Base-by-base conservation (phyloP, 2,797 vertebrate genomes). In the Gouania willdenowi region DNA sequence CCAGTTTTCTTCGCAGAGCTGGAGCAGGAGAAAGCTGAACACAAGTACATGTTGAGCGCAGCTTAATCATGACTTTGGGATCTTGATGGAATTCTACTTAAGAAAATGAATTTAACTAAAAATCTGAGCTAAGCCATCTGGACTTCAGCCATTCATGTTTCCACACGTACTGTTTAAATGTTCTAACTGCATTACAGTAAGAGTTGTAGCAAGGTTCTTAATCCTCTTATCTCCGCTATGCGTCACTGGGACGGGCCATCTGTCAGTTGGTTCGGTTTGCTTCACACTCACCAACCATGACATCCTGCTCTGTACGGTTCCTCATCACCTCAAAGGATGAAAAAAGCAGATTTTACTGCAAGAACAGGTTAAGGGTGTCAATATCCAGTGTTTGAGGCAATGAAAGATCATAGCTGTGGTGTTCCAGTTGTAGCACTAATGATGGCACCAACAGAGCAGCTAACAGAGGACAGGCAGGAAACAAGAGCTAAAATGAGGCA, bases 211-310 rank as follows among this genome's bases (percentile, higher is more conserved):
- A 69, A 80, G 60, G 71, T 44, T 57, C 55, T 56, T 70, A 83
- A 85, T 85, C 88, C 79, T 88, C 86, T 89, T 88, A 89, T 81
- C 68, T 74, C 39, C 45, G 63, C 70, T 49, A 58, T 42, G 63
- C 47, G 61, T 71, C 49, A 22, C 58, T 42, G 79, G 79, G 64
- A 78, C 71, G 53, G 72, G 70, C 84, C 88, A 86, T 88, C 88
- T 88, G 88, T 82, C 77, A 66, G 67, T 71, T 60, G 81, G 54
- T 82, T 82, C 76, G 66, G 71, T 74, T 53, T 41, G 16, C 53
- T 65, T 41, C 8, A 15, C 46, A 43, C 71, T 51, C 37, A 26
- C 50, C 15, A 29, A 40, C 47, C 31, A n/a, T 6, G 55, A 62
- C 69, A 45, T 52, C 56, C 44, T 43, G 43, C 33, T 48, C 57